These are phyloP conservation scores for Dermochelys coriacea DNA, from an alignment of 2,797 vertebrate species.

Conservation along the genomic window DNA sequence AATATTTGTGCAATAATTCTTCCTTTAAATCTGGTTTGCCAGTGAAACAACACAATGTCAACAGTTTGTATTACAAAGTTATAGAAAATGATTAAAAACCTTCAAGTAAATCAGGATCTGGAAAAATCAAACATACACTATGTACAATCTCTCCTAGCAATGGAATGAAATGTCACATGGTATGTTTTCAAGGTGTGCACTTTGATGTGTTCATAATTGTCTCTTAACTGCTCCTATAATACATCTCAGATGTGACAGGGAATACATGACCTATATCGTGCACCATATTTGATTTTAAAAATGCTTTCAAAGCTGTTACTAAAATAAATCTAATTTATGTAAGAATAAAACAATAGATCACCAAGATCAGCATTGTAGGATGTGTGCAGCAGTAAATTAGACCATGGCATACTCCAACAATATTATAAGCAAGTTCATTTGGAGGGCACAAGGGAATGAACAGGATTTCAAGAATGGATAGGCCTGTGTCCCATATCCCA, in stretches of 20 bases:
- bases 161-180: background rate
- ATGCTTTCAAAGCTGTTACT: background rate
- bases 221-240: background rate
- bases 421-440: background rate
- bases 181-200: background rate
- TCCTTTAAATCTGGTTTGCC: background rate
- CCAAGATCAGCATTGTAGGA: background rate
- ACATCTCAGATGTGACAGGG: background rate
- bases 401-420: background rate
- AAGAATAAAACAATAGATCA: background rate
- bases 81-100: background rate
- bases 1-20: background rate
- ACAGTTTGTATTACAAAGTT: background rate
- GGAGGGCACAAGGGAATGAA: background rate
- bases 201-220: background rate
- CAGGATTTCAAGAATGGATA: background rate
- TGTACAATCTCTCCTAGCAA: background rate
- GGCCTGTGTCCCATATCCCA: background rate
- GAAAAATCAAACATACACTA: background rate
- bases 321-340: background rate
- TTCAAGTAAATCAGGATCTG: background rate
- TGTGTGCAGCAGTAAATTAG: background rate
- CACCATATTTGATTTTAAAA: background rate
- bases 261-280: background rate
- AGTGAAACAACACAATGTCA: background rate